A percentile compares a stretch with the other conserved stretches of the same genome.
Conservation (phyloP, 2,113 vertebrate genomes). For the Orycteropus afer region DNA sequence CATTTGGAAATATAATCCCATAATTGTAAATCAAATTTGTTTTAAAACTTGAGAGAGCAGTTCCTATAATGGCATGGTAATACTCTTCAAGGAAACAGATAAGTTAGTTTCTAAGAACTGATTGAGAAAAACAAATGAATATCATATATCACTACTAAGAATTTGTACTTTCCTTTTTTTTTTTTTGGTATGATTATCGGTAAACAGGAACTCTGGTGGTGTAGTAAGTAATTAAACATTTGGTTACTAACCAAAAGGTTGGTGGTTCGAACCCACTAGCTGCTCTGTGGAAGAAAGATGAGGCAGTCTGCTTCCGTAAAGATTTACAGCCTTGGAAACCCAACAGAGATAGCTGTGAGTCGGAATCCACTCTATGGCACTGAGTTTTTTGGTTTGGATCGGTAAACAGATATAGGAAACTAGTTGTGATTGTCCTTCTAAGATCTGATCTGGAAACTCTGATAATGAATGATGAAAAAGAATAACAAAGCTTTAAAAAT, state of each 20-base stretch:
- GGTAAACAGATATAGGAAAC: neutral
- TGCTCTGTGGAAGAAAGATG: too few species aligned
- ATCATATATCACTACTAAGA: slow-evolving; percentile 4
- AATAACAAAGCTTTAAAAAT: slow-evolving; percentile 38
- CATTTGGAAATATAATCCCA: slow-evolving; percentile 53
- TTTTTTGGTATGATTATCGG: neutral
- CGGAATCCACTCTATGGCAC: too few species aligned
- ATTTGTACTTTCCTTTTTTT: neutral
- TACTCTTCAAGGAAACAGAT: slow-evolving; percentile 28
- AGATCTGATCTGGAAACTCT: neutral
- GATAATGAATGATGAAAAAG: neutral
- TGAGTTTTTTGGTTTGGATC: slow-evolving; percentile 6
- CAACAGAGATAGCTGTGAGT: too few species aligned
- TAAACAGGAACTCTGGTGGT: neutral
- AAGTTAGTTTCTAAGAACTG: slow-evolving; percentile 41
- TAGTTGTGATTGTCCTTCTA: neutral
- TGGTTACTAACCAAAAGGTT: too few species aligned
- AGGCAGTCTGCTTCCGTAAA: too few species aligned
- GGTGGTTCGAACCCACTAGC: too few species aligned
- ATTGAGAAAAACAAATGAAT: slow-evolving; percentile 33
- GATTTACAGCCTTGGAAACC: too few species aligned
- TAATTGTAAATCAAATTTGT: slow-evolving; percentile 59
- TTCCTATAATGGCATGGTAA: slow-evolving; percentile 36
- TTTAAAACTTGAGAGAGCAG: slow-evolving; percentile 58
- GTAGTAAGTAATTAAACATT: too few species aligned